Percentiles rank a stretch among this genome's conserved stretches.
phyloP scores from a whole-genome alignment of 2,797 vertebrate genomes.

The Eulemur mongoz region DNA sequence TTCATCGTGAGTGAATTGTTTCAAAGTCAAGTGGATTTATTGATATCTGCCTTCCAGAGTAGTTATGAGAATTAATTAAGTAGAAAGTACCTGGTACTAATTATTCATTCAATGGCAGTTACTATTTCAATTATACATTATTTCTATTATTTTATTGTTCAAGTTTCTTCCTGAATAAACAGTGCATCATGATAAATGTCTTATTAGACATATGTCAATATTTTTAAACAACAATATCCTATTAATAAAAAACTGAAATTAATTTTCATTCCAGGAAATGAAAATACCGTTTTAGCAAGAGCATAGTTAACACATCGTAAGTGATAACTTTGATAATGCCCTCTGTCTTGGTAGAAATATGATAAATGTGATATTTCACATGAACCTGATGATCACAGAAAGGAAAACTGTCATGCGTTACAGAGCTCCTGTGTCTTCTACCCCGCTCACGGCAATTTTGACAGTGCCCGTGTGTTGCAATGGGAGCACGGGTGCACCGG shows the following conservation, averaged over 20 bases:
- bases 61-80: background rate
- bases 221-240: background rate
- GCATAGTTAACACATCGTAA: background rate
- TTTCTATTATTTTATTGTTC: background rate
- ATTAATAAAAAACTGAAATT: background rate
- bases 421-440: background rate
- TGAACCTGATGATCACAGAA: background rate
- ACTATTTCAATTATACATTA: background rate
- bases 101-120: background rate
- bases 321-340: background rate
- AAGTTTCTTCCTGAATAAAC: background rate
- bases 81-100: background rate
- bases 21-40: background rate
- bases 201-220: background rate
- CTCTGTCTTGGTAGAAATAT: background rate
- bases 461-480: background rate
- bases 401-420: background rate
- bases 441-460: background rate
- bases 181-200: background rate
- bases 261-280: background rate
- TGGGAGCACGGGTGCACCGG: fast-evolving
- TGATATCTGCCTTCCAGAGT: background rate
- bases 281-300: background rate
- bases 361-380: background rate
- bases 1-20: background rate